These are phyloP conservation scores for Drosophila sucinea DNA, from an alignment of 1,140 invertebrate species.

Conservation along the genomic window DNA sequence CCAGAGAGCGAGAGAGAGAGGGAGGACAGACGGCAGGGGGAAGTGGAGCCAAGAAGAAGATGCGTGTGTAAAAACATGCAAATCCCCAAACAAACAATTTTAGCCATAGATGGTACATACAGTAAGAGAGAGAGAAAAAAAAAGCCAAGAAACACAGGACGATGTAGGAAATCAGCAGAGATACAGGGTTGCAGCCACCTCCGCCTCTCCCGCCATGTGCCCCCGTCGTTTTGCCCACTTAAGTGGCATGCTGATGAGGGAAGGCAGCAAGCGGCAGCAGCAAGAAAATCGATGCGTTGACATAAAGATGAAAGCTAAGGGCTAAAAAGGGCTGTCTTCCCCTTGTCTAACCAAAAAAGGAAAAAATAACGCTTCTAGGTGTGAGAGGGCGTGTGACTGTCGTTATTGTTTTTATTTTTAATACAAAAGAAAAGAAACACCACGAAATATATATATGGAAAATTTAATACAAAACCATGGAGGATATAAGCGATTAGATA, in stretches of 20 bases:
- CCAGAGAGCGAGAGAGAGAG: slow-evolving; percentile 55
- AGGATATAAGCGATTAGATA: not conserved
- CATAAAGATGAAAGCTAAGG: slow-evolving; percentile 71
- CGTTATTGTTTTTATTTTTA: slow-evolving; percentile 67
- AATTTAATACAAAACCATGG: not conserved
- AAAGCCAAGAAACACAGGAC: slow-evolving; percentile 14
- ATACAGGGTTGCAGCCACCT: slow-evolving; percentile 12
- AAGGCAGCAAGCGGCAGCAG: slow-evolving; percentile 6
- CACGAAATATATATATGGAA: not conserved
- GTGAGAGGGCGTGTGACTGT: slow-evolving; percentile 37
- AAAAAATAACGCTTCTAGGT: slow-evolving; percentile 3
- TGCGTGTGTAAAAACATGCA: slow-evolving; percentile 72
- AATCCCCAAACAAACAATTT: slow-evolving; percentile 81
- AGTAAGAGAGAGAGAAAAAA: slow-evolving; percentile 9
- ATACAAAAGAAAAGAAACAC: slow-evolving; percentile 33
- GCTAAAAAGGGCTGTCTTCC: slow-evolving; percentile 38
- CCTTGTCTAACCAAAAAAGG: not conserved
- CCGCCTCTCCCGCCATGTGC: not conserved
- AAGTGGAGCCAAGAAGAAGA: slow-evolving; percentile 9
- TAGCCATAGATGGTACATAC: slow-evolving; percentile 50
- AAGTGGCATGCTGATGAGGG: slow-evolving; percentile 49
- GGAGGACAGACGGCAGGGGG: slow-evolving; percentile 13
- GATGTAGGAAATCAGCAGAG: slow-evolving; percentile 5
- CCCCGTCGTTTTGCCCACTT: slow-evolving; percentile 25
- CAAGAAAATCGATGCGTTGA: slow-evolving; percentile 58